Conservation (phyloP, 2,888 invertebrate species). For the Synanthedon myopaeformis region DNA sequence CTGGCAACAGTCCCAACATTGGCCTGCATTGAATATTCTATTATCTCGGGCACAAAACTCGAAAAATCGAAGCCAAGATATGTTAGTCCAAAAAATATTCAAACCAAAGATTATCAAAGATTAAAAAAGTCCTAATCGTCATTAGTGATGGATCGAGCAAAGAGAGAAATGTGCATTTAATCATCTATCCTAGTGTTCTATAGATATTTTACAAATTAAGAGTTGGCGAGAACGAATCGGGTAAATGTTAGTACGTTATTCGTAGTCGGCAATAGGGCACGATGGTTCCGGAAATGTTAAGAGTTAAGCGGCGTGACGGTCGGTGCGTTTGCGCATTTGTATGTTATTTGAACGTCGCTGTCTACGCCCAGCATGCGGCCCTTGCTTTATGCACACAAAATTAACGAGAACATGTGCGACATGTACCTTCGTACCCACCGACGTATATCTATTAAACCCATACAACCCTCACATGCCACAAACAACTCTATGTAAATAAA, state of each 20-base stretch:
- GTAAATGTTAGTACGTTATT: neutral
- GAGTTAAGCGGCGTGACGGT: slow-evolving; percentile 18
- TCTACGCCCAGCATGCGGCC: slow-evolving; percentile 40
- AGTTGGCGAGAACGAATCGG: no score
- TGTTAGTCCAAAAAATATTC: no score
- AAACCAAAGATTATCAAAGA: no score
- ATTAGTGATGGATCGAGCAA: no score
- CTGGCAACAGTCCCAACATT: no score
- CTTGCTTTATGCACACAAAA: slow-evolving; percentile 24
- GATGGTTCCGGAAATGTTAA: slow-evolving; percentile 34
- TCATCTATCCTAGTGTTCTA: no score
- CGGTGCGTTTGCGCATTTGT: slow-evolving; percentile 20
- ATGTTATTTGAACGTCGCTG: slow-evolving; percentile 19
- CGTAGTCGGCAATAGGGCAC: slow-evolving; percentile 5
- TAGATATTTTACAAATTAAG: no score
- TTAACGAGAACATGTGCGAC: slow-evolving; percentile 52
- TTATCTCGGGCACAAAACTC: no score
- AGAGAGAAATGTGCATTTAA: no score
- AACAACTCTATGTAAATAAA: neutral
- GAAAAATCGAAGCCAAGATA: no score
- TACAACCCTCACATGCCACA: neutral
- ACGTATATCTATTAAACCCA: neutral
- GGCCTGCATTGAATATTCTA: no score
- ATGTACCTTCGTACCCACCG: slow-evolving; percentile 8
- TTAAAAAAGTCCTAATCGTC: no score